Evolutionary conservation across 2,113 vertebrate genomes (phyloP).

Genomic region (Leptosomus discolor): DNA sequence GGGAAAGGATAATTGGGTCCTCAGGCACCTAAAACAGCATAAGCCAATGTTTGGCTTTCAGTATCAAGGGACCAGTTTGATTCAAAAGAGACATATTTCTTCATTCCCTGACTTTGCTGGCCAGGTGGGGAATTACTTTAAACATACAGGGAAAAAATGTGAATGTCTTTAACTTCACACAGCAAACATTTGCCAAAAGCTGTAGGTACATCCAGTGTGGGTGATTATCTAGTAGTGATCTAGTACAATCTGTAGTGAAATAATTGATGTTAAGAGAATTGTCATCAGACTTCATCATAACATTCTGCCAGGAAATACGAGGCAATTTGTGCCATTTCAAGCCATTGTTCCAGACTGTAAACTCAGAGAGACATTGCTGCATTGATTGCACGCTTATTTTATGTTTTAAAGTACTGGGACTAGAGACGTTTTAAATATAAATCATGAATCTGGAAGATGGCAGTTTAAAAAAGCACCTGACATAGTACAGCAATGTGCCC

Average conservation of each 20-base stretch:
- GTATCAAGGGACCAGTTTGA: not conserved
- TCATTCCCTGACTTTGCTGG: not conserved
- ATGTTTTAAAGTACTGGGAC: not conserved
- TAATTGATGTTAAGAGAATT: not conserved
- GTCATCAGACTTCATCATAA: not conserved
- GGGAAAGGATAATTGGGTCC: not conserved
- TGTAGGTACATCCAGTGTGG: not conserved
- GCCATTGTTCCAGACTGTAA: not conserved
- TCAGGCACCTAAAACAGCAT: not conserved
- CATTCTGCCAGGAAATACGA: not conserved
- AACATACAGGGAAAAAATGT: not conserved
- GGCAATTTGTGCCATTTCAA: not conserved
- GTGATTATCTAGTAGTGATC: not conserved
- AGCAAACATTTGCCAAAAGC: not conserved
- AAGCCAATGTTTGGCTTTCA: not conserved
- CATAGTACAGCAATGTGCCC: not conserved
- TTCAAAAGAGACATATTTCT: not conserved
- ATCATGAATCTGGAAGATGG: not conserved
- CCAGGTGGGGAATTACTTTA: not conserved
- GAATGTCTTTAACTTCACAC: not conserved
- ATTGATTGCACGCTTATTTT: not conserved
- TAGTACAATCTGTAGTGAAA: not conserved
- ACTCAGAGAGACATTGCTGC: not conserved
- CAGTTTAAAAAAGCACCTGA: not conserved
- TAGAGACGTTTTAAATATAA: not conserved